A percentile compares a stretch with the other conserved stretches of the same genome.
phyloP scores from a whole-genome alignment of 2,797 vertebrate species.

The Anguilla obscura region DNA sequence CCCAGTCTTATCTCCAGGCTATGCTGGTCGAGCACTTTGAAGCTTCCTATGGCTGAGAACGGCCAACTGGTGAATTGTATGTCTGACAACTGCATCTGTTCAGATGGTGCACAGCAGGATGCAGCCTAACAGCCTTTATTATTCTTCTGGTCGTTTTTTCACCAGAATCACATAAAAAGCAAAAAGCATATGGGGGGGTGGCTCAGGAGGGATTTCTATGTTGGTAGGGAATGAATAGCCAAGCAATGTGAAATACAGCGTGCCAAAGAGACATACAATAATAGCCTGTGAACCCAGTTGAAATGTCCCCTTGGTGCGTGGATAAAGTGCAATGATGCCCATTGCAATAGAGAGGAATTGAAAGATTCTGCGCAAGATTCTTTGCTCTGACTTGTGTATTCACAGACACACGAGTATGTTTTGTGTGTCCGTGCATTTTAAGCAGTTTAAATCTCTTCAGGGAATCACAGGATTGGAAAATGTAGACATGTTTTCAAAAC shows the following conservation, averaged over 20 bases:
- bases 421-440: neutral
- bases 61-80: too few species aligned
- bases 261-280: neutral
- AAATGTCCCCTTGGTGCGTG: neutral
- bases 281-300: neutral
- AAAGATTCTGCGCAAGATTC: neutral
- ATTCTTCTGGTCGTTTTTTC: neutral
- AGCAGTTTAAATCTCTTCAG: neutral
- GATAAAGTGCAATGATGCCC: too few species aligned
- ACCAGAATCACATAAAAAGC: neutral
- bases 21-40: too few species aligned
- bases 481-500: constrained; percentile 33
- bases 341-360: neutral
- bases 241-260: constrained; percentile 3
- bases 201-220: neutral
- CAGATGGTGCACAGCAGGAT: neutral
- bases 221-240: neutral
- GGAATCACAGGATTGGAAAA: neutral
- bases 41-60: too few species aligned
- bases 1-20: too few species aligned
- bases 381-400: neutral
- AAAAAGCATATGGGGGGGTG: neutral
- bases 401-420: too few species aligned
- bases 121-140: neutral
- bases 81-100: neutral